A percentile compares a stretch with the other conserved stretches of the same genome.
Conservation (phyloP, 1,140 invertebrate genomes). For the Ladona fulva region DNA sequence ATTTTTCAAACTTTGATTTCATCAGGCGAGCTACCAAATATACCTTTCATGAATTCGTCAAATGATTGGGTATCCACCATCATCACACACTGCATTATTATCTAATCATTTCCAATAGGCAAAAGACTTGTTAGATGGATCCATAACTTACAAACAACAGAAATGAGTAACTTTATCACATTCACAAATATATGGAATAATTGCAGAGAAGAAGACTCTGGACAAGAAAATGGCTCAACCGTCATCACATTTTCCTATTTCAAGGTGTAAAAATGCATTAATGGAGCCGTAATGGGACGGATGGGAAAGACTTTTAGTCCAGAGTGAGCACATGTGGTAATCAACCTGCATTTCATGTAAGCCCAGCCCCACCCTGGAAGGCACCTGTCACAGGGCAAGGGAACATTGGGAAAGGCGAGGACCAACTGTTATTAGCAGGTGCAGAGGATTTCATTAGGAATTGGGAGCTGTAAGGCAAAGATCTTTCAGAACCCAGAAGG, state of each 20-base stretch:
- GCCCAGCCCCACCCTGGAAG: slow-evolving; percentile 57
- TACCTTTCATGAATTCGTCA: too few species aligned
- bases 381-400: slow-evolving; percentile 71
- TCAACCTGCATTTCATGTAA: background rate
- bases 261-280: background rate
- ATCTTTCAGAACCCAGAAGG: slow-evolving; percentile 17
- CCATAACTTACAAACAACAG: too few species aligned
- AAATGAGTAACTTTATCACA: background rate
- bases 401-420: slow-evolving; percentile 75
- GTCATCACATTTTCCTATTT: background rate
- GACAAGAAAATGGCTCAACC: background rate
- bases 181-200: slow-evolving; percentile 4
- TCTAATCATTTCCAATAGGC: too few species aligned
- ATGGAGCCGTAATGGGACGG: background rate
- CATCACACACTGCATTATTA: too few species aligned
- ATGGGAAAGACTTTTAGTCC: background rate
- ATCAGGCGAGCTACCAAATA: too few species aligned
- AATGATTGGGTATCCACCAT: too few species aligned
- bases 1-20: too few species aligned
- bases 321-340: background rate
- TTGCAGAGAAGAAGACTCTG: background rate
- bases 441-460: slow-evolving; percentile 59
- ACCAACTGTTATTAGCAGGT: slow-evolving; percentile 69
- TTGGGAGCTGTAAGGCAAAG: slow-evolving; percentile 33
- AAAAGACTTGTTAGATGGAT: too few species aligned